Conservation (phyloP, 1,140 invertebrate species). For the Mactra quadrangularis region DNA sequence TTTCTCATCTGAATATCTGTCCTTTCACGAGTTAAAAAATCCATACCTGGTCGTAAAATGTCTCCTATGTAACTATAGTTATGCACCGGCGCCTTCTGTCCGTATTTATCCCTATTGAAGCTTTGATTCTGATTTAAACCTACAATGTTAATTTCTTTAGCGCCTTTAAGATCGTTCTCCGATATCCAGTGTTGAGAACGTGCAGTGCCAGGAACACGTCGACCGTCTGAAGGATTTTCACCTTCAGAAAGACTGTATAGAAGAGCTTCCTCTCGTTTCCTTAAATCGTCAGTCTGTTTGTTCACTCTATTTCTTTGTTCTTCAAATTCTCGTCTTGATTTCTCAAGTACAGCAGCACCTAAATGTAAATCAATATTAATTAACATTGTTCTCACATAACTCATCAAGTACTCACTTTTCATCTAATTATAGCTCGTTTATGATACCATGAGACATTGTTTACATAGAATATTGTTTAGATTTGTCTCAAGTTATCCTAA, state of each 20-base stretch:
- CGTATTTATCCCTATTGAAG: conserved; percentile 74
- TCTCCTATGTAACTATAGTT: conserved; percentile 73
- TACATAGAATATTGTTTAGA: too few relatives aligned
- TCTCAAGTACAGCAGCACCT: conserved; percentile 55
- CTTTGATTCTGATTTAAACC: conserved; percentile 64
- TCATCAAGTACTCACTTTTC: background rate
- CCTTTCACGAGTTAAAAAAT: conserved; percentile 64
- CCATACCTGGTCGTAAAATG: conserved; percentile 69
- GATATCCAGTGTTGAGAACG: conserved; percentile 59
- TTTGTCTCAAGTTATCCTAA: too few relatives aligned
- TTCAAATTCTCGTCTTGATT: conserved; percentile 57
- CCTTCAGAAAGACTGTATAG: conserved; percentile 30
- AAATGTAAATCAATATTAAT: conserved; percentile 10
- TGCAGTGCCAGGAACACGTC: background rate
- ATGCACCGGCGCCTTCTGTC: conserved; percentile 64
- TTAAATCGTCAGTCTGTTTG: conserved; percentile 31
- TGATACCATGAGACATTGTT: too few relatives aligned
- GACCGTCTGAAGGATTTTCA: background rate
- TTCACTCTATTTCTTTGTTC: conserved; percentile 35
- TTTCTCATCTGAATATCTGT: conserved; percentile 60
- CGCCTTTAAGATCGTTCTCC: conserved; percentile 64
- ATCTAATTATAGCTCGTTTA: too few relatives aligned
- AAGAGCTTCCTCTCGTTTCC: conserved; percentile 53
- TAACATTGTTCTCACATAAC: background rate
- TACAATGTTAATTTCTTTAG: conserved; percentile 71